phyloP scores from a whole-genome alignment of 2,797 vertebrate species.

The Anisognathus igniventris region DNA sequence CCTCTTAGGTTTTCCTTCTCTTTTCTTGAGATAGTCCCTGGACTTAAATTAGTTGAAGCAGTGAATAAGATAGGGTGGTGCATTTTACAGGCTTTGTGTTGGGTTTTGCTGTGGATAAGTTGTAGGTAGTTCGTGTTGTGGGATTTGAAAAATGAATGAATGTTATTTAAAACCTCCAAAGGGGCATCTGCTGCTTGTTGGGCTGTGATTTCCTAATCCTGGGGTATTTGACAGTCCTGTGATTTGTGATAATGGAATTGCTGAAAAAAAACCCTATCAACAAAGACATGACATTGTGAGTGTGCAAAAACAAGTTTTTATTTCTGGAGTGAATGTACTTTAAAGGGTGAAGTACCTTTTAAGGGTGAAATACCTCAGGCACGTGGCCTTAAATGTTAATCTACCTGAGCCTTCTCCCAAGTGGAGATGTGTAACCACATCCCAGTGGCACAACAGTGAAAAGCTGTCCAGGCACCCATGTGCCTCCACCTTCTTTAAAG shows the following conservation, averaged over 20 bases:
- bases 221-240: slow-evolving; percentile 64
- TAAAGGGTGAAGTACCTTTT: slow-evolving; percentile 50
- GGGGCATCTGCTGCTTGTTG: slow-evolving; percentile 62
- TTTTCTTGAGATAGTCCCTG: slow-evolving; percentile 37
- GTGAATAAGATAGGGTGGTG: neutral
- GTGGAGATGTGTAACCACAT: neutral
- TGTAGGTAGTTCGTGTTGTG: slow-evolving; percentile 9
- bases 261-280: slow-evolving; percentile 20
- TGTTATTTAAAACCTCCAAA: slow-evolving; percentile 60
- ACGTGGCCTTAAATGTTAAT: neutral
- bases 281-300: slow-evolving; percentile 42
- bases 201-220: slow-evolving; percentile 66
- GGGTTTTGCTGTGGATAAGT: slow-evolving; percentile 17
- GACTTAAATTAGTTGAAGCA: slow-evolving; percentile 47
- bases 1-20: slow-evolving; percentile 5
- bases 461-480: neutral
- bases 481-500: neutral
- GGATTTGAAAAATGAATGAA: slow-evolving; percentile 50
- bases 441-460: neutral
- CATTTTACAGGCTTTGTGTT: slow-evolving; percentile 23
- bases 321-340: slow-evolving; percentile 53
- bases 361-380: slow-evolving; percentile 29
- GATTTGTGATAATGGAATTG: slow-evolving; percentile 70
- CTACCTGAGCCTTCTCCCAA: neutral
- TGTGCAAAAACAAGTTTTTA: slow-evolving; percentile 34